phyloP scores from a whole-genome alignment of 2,888 invertebrate genomes.

The Spisula solida region DNA sequence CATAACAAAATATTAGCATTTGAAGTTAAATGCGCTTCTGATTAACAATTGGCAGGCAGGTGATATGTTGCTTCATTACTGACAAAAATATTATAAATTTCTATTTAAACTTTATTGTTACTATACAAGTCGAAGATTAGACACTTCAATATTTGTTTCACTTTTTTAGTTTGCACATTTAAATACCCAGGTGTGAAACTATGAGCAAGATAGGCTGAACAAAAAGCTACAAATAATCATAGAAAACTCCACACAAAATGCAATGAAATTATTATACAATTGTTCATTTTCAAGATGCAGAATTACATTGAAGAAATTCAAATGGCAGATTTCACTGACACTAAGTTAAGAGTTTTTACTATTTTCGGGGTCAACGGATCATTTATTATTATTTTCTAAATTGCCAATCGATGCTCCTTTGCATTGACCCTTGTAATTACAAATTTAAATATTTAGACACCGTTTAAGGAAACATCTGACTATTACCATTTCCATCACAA shows the following conservation, averaged over 20 bases:
- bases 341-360: not conserved
- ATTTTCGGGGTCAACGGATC: not conserved
- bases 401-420: constrained; percentile 17
- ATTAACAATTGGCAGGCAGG: not conserved
- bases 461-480: constrained; percentile 57
- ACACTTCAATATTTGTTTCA: not conserved
- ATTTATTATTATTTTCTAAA: constrained; percentile 27
- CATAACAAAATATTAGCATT: not conserved
- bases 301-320: not conserved
- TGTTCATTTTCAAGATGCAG: constrained; percentile 9
- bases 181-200: constrained; percentile 19
- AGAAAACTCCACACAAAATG: not conserved
- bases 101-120: constrained; percentile 9
- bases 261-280: not conserved
- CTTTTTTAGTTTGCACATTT: not conserved
- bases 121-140: not conserved
- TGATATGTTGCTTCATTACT: not conserved
- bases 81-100: not conserved
- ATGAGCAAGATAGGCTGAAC: not conserved
- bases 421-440: constrained; percentile 29
- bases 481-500: constrained; percentile 12
- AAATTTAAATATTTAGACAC: constrained; percentile 59
- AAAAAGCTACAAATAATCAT: constrained; percentile 4
- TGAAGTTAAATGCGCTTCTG: not conserved
- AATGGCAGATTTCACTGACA: constrained; percentile 19